Conservation (phyloP, 2,888 invertebrate species). For the Aphidoletes aphidimyza region DNA sequence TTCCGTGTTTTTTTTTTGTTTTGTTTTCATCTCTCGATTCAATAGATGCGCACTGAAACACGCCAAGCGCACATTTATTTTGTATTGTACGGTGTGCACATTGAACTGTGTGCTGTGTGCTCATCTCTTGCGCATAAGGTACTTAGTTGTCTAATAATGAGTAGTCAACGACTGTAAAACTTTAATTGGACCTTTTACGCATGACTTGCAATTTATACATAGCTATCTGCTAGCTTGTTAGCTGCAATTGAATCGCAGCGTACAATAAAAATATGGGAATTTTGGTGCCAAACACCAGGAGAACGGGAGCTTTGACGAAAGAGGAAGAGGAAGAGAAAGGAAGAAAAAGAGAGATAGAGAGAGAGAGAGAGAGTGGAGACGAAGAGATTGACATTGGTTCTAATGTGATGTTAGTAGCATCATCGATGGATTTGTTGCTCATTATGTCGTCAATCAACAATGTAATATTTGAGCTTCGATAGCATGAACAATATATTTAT, state of each 20-base stretch:
- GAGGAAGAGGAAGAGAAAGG: not conserved
- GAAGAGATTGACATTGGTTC: not conserved
- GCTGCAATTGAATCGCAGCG: conserved; percentile 43
- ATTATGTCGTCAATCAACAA: conserved; percentile 15
- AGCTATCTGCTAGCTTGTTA: conserved; percentile 38
- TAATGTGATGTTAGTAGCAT: not conserved
- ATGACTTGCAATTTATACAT: conserved; percentile 28
- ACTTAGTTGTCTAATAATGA: conserved; percentile 44
- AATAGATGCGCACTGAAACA: no score
- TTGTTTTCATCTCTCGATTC: no score
- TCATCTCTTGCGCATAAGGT: not conserved
- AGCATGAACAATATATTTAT: not conserved
- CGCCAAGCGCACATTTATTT: no score
- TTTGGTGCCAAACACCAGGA: not conserved
- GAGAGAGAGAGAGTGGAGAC: not conserved
- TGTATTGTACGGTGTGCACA: not conserved
- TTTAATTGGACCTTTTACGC: conserved; percentile 52
- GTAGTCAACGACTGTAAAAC: conserved; percentile 53
- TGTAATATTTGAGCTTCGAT: not conserved
- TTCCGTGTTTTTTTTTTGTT: no score
- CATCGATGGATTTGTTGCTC: conserved; percentile 26
- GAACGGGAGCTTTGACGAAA: not conserved
- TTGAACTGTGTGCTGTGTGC: not conserved
- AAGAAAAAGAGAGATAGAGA: not conserved
- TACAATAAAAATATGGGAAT: conserved; percentile 20